Evolutionary conservation across 2,888 invertebrate genomes (phyloP), one percentile per base, ranked within the genome.

Genomic region (Phyto melanocephala): DNA sequence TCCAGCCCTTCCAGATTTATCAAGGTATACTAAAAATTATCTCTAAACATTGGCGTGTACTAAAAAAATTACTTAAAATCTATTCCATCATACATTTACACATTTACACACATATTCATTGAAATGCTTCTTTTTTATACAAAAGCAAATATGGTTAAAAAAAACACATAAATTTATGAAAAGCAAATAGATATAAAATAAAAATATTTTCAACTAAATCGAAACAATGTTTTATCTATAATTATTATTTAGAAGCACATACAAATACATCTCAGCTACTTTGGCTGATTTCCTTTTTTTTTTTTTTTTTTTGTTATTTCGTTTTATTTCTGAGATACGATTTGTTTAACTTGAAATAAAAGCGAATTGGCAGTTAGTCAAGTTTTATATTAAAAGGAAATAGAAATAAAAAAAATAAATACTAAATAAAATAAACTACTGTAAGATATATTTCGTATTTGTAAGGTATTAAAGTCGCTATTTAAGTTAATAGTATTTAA

Each of bases 361-460:
- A 88, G 88, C 87, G 87, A 87, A 86, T 88, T 89, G 89, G 89
- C 86, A 87, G 88, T 89, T 88, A 89, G 89, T 88, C 87, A 86
- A 86, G 85, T 86, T 80, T 47, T 70, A 67, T 60, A 67, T 80
- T 42, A 22, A 63, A 60, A 52, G 22, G 47, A 67, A 50, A 42
- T 47, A 22, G 28, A 5, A 5, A 40, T 1, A 56, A 13, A 11
- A 40, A 4, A 28, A 5, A 6, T 28, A 28, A 28, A 6, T 28
- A 28, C 4, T n/a, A n/a, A n/a, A n/a, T n/a, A n/a, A n/a, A n/a
- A n/a, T n/a, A n/a, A n/a, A n/a, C n/a, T n/a, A n/a, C n/a, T n/a
- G n/a, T n/a, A n/a, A n/a, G n/a, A n/a, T n/a, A n/a, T n/a, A n/a
- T n/a, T n/a, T n/a, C 60, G 45, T 54, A 42, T 35, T 63, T 74